These are phyloP conservation scores for Actias luna DNA, from an alignment of 2,888 invertebrate genomes.

Conservation along the genomic window DNA sequence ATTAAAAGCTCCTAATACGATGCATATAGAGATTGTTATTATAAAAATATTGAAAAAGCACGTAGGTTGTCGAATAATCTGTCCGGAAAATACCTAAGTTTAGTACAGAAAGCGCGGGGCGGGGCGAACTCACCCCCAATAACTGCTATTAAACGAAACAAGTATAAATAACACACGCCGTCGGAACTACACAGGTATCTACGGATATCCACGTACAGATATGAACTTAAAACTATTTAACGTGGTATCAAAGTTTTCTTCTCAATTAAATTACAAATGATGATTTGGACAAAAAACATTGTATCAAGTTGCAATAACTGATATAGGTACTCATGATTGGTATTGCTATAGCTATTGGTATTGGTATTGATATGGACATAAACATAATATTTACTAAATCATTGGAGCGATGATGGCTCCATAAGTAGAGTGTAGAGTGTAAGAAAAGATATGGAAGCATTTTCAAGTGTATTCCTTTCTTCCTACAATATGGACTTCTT, in stretches of 20 bases:
- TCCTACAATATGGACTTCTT: no score
- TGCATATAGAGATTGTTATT: neutral
- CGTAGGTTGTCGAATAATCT: constrained; percentile 7
- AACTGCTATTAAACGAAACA: constrained; percentile 55
- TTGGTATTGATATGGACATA: no score
- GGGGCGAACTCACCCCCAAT: constrained; percentile 51
- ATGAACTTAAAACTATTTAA: constrained; percentile 4
- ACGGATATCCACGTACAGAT: constrained; percentile 22
- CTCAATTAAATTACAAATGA: neutral
- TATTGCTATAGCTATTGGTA: no score
- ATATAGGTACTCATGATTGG: no score
- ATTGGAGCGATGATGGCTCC: no score
- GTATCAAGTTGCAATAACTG: neutral
- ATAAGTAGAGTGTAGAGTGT: no score
- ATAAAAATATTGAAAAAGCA: constrained; percentile 9
- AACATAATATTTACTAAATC: no score
- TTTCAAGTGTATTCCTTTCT: no score
- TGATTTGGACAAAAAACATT: neutral
- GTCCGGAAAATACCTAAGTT: constrained; percentile 7
- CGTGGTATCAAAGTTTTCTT: neutral
- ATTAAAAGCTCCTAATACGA: neutral
- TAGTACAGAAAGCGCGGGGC: constrained; percentile 28
- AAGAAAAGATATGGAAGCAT: no score
- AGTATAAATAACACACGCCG: constrained; percentile 64
- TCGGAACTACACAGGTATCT: constrained; percentile 52